Evolutionary conservation across 2,113 vertebrate species (phyloP).

Genomic region (Anhinga rufa): DNA sequence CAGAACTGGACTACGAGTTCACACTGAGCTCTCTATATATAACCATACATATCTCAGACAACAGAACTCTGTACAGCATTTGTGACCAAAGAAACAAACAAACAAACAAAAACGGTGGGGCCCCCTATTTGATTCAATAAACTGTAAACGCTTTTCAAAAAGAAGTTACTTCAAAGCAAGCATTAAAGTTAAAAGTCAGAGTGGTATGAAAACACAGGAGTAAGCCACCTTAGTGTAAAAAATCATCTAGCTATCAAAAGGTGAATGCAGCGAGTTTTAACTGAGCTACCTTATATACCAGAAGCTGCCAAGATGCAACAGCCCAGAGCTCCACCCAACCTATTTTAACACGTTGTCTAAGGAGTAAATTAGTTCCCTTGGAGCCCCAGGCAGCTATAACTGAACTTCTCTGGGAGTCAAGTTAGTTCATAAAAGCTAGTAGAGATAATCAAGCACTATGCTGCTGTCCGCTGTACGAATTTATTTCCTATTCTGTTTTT

Average conservation of each 20-base stretch:
- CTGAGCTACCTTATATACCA: neutral
- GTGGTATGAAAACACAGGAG: neutral
- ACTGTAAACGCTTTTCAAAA: neutral
- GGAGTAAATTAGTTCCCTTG: neutral
- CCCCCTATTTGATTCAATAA: neutral
- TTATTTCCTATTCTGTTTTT: neutral
- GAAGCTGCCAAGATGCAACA: neutral
- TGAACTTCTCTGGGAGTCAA: neutral
- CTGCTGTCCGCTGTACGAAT: neutral
- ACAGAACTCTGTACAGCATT: neutral
- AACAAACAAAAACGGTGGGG: neutral
- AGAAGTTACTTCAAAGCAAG: neutral
- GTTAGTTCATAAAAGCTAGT: neutral
- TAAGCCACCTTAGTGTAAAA: neutral
- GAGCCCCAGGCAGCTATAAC: neutral
- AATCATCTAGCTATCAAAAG: neutral
- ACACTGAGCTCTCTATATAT: neutral
- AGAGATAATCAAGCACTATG: neutral
- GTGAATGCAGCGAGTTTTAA: neutral
- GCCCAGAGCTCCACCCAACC: neutral
- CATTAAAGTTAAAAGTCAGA: neutral
- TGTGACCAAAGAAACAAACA: neutral
- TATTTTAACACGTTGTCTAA: neutral
- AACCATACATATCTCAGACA: rapidly evolving
- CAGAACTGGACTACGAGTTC: neutral